Percentiles rank a stretch among this genome's conserved stretches.
These are phyloP conservation scores for Pherbina coryleti DNA, from an alignment of 2,888 invertebrate species.

Conservation along the genomic window DNA sequence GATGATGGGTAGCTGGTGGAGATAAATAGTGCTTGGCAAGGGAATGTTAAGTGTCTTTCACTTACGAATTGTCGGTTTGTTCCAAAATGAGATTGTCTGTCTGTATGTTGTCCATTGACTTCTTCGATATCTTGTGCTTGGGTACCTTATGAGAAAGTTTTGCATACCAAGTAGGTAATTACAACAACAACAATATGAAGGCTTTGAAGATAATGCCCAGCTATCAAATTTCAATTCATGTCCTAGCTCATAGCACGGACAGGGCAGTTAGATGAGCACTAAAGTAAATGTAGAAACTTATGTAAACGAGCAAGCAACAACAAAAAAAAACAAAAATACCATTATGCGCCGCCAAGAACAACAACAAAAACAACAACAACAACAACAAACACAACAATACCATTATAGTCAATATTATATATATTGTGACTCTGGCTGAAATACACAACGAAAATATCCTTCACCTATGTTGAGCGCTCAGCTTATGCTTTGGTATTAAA, in stretches of 20 bases:
- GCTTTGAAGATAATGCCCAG: too few species aligned
- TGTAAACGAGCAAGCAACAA: too few species aligned
- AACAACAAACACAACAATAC: neutral
- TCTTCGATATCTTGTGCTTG: neutral
- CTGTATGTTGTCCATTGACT: neutral
- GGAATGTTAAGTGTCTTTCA: neutral
- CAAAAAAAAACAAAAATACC: too few species aligned
- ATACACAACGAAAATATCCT: neutral
- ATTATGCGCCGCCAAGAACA: neutral
- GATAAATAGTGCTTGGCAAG: neutral
- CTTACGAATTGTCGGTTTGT: neutral
- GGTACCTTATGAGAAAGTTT: neutral
- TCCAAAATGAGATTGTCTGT: neutral
- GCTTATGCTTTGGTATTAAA: too few species aligned
- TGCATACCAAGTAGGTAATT: conserved; percentile 19
- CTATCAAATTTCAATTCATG: conserved; percentile 5
- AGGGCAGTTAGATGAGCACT: neutral
- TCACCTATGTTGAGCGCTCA: neutral
- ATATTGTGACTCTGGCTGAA: neutral
- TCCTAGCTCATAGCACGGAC: neutral
- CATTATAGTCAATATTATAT: neutral
- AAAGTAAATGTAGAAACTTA: neutral
- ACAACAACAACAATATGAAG: neutral
- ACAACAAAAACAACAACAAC: neutral
- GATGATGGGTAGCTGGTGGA: neutral